Evolutionary conservation across 2,888 invertebrate species (phyloP), one percentile per base, ranked within the genome.

Genomic region (Rhaphigaster nebulosa): DNA sequence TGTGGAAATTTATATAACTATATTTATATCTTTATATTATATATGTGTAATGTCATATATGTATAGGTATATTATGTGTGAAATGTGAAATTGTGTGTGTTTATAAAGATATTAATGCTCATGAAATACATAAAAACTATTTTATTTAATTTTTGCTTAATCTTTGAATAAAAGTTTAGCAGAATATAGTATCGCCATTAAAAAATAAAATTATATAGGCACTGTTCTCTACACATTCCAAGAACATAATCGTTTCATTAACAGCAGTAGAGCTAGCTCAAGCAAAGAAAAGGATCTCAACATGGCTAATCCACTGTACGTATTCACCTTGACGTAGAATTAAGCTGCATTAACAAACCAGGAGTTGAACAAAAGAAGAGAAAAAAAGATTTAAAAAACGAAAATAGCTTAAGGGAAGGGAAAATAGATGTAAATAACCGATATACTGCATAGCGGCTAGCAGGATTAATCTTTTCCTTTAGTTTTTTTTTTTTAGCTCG

Each of bases 381-480:
- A 84, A 38, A 38, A 34, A 80, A 38, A 80, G 13, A 29, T 4
- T 10, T 34, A 38, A 80, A 23, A 84, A 84, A 84, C 5, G n/a
- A 50, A 15, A 84, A n/a, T 41, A 8, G 84, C 45, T 41, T n/a
- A 26, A 50, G 18, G 84, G 45, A 13, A 45, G n/a, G 41, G n/a
- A 38, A 80, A 45, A 50, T 41, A 84, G 45, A n/a, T 80, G 80
- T 38, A 84, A 45, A 84, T n/a, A 84, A 45, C 84, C 84, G 84
- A 84, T 84, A 84, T 50, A 45, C 84, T 84, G n/a, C 45, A 84
- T 84, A 84, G 45, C 45, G 8, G 84, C 84, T 84, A 50, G 84
- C 84, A 50, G 45, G 84, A 45, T 45, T 84, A 84, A 84, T 84
- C 26, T n/a, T 50, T 84, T n/a, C 15, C n/a, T 84, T 50, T 45